Base-by-base conservation (phyloP, 2,797 vertebrate species). In the Enteromius anoplus region DNA sequence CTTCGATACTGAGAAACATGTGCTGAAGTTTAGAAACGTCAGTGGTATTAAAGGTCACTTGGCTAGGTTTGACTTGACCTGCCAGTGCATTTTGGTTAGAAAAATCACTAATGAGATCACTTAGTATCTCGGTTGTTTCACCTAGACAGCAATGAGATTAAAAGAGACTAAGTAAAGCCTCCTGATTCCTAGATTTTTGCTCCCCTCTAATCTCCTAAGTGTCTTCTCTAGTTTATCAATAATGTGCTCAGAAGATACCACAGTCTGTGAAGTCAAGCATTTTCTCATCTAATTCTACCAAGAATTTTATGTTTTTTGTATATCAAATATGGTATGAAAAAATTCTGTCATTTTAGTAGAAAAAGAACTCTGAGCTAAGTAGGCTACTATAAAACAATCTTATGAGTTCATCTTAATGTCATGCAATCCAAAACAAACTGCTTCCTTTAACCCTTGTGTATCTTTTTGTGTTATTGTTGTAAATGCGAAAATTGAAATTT, bases 21-120 rank as follows among this genome's bases (percentile, higher is more conserved):
- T 34, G 0, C 21, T 34, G 6, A 5, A 87, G 85, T 89, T 86
- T 4, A 65, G 75, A 85, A 65, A 80, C 72, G 80, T 66, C 84
- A 84, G 75, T 81, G 88, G 89, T 83, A 80, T 84, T 80, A 80
- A 87, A 84, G 88, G 85, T 75, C 77, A 60, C 7, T 19, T 60
- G 73, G 78, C 81, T 60, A 45, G 51, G 42, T 60, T 69, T n/a
- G 23, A 45, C 62, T 78, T 66, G 58, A 66, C 66, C 62, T 47
- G 53, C 60, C 26, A 26, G 40, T 64, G 51, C 14, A 17, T 34
- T 55, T 69, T 9, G 21, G 17, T 60, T 15, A 55, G 21, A 68
- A 81, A 73, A 17, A 69, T 69, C n/a, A 14, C 34, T 40, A 58
- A 66, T 70, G 45, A 32, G 75, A 29, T 65, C 15, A 19, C n/a